Evolutionary conservation across 2,888 invertebrate species (phyloP).

Genomic region (Tachina grossa): DNA sequence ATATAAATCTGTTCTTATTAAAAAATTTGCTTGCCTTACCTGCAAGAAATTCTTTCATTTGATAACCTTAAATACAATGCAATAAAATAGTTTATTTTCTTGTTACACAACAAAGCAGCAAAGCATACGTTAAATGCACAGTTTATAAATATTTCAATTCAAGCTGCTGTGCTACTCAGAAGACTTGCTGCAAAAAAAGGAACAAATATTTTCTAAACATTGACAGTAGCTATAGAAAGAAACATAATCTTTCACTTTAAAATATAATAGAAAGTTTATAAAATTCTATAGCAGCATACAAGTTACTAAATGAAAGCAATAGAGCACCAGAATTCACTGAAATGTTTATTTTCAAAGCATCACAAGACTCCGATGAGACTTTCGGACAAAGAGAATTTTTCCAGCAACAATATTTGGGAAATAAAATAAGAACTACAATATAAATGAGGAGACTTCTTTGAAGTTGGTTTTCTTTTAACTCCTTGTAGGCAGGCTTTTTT

Average conservation of each 20-base stretch:
- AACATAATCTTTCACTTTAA: constrained; percentile 49
- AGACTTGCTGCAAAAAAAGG: constrained; percentile 11
- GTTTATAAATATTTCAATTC: constrained; percentile 52
- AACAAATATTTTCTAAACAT: constrained; percentile 11
- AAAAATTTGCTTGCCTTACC: too few species aligned
- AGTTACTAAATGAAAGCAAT: constrained; percentile 2
- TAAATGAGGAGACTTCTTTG: neutral
- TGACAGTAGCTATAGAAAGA: constrained; percentile 28
- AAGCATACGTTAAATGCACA: constrained; percentile 8
- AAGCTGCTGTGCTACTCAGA: constrained; percentile 35
- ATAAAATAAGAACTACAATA: neutral
- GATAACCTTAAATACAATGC: neutral
- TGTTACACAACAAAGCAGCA: neutral
- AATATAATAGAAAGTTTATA: constrained; percentile 18
- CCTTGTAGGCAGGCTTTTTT: neutral
- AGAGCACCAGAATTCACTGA: constrained; percentile 35
- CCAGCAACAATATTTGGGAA: neutral
- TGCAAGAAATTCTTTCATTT: neutral
- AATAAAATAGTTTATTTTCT: neutral
- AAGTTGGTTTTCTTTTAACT: neutral
- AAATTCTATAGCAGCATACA: neutral
- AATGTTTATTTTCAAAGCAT: constrained; percentile 45
- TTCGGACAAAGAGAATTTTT: neutral
- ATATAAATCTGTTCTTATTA: too few species aligned
- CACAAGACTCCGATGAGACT: constrained; percentile 28